These are phyloP conservation scores for Calliphora vicina DNA, from an alignment of 1,140 invertebrate genomes.

Conservation along the genomic window DNA sequence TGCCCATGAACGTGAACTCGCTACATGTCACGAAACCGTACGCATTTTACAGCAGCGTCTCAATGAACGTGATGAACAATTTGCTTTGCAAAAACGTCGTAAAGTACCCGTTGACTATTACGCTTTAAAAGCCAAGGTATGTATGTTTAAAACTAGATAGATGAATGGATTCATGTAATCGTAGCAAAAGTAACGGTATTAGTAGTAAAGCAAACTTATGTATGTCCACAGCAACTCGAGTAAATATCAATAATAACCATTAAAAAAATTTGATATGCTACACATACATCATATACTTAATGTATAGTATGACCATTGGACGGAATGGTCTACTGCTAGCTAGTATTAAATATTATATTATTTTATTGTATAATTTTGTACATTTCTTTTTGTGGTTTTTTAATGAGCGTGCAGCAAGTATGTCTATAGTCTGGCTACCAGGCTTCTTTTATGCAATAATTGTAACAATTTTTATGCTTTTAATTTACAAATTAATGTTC, in stretches of 20 bases:
- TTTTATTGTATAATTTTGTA: neutral
- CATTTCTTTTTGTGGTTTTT: slow-evolving; percentile 2
- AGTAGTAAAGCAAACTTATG: neutral
- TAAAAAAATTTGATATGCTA: too few species aligned
- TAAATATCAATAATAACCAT: neutral
- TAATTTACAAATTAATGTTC: slow-evolving; percentile 26
- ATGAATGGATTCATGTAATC: neutral
- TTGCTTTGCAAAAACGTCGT: slow-evolving; percentile 58
- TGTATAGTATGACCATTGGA: too few species aligned
- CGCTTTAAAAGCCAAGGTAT: slow-evolving; percentile 61
- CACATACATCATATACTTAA: too few species aligned
- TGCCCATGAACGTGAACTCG: slow-evolving; percentile 79
- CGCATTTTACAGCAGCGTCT: slow-evolving; percentile 58
- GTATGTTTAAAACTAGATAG: neutral
- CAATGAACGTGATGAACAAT: slow-evolving; percentile 57
- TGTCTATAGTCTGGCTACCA: neutral
- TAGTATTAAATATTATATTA: neutral
- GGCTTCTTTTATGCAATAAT: slow-evolving; percentile 32
- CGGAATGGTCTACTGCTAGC: too few species aligned
- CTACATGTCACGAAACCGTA: slow-evolving; percentile 60
- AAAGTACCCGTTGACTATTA: slow-evolving; percentile 62
- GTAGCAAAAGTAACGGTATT: neutral
- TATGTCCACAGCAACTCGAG: neutral
- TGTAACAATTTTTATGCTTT: slow-evolving; percentile 31
- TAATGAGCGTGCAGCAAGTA: slow-evolving; percentile 1